These are phyloP conservation scores for Malurus alboscapulatus DNA, from an alignment of 2,113 vertebrate genomes.

Conservation along the genomic window DNA sequence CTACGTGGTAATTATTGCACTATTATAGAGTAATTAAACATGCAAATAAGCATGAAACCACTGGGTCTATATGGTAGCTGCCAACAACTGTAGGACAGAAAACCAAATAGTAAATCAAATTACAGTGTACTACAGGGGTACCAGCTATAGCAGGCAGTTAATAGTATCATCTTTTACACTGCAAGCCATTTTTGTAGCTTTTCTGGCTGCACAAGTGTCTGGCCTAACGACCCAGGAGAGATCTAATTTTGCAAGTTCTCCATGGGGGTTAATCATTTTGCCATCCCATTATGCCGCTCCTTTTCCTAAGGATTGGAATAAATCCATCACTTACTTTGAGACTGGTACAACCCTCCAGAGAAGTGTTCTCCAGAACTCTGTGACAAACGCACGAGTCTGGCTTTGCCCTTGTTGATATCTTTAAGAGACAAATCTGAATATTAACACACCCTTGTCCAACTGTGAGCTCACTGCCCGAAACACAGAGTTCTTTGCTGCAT, in stretches of 20 bases:
- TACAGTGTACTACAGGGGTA: not conserved
- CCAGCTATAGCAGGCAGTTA: not conserved
- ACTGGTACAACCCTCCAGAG: not conserved
- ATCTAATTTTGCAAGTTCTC: not conserved
- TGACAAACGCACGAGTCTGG: not conserved
- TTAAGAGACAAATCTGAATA: not conserved
- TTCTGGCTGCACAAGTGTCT: not conserved
- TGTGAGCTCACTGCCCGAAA: not conserved
- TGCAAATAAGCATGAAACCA: constrained; percentile 46
- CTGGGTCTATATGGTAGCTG: constrained; percentile 28
- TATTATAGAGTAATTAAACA: constrained; percentile 67
- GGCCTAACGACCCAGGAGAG: not conserved
- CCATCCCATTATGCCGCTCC: not conserved
- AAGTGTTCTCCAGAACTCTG: not conserved
- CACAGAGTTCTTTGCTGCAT: not conserved
- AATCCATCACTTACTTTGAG: not conserved
- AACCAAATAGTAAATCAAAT: not conserved
- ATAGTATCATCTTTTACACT: not conserved
- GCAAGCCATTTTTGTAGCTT: not conserved
- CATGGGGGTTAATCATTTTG: not conserved
- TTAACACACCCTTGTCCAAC: not conserved
- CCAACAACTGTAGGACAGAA: constrained; percentile 1
- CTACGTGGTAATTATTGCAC: constrained; percentile 51
- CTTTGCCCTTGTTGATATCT: not conserved
- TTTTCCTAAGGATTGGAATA: not conserved